These are phyloP conservation scores for Rambutsinella grinnellia DNA, from an alignment of 2,888 invertebrate species.

Conservation along the genomic window DNA sequence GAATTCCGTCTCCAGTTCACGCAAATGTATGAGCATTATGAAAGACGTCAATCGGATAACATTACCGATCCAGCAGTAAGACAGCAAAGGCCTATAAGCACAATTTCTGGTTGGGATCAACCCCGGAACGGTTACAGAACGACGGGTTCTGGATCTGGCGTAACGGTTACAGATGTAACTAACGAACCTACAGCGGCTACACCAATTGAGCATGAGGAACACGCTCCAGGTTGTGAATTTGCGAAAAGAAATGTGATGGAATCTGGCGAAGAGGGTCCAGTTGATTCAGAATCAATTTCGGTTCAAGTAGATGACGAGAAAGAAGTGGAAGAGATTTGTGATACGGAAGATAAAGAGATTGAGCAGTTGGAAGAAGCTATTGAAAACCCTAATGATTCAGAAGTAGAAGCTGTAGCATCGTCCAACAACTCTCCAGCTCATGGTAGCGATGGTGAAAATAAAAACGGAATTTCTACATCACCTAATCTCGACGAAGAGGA, in stretches of 20 bases:
- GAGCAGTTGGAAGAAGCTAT: constrained; percentile 26
- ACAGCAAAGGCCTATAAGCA: constrained; percentile 93
- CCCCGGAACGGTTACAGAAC: constrained; percentile 59
- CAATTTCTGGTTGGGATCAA: constrained; percentile 95
- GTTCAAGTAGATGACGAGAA: constrained; percentile 20
- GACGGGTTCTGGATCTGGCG: constrained; percentile 36
- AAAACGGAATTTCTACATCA: constrained; percentile 31
- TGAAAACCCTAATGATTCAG: constrained; percentile 12
- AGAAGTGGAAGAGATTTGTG: constrained; percentile 21
- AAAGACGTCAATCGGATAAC: constrained; percentile 92
- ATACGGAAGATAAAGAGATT: constrained; percentile 36
- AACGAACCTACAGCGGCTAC: constrained; percentile 47
- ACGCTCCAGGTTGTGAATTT: constrained; percentile 47
- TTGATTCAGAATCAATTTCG: constrained; percentile 4
- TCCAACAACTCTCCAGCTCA: background rate
- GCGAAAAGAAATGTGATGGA: constrained; percentile 32
- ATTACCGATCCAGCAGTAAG: constrained; percentile 95
- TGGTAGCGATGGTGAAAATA: constrained; percentile 17
- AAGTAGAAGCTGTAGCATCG: background rate
- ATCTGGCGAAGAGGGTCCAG: constrained; percentile 23
- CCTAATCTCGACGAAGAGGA: constrained; percentile 27
- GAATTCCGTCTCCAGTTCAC: constrained; percentile 98
- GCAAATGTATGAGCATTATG: constrained; percentile 97
- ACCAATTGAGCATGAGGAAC: constrained; percentile 40
- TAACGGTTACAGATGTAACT: constrained; percentile 65